Evolutionary conservation across 2,113 vertebrate genomes (phyloP).

Genomic region (Pseudopodoces humilis): DNA sequence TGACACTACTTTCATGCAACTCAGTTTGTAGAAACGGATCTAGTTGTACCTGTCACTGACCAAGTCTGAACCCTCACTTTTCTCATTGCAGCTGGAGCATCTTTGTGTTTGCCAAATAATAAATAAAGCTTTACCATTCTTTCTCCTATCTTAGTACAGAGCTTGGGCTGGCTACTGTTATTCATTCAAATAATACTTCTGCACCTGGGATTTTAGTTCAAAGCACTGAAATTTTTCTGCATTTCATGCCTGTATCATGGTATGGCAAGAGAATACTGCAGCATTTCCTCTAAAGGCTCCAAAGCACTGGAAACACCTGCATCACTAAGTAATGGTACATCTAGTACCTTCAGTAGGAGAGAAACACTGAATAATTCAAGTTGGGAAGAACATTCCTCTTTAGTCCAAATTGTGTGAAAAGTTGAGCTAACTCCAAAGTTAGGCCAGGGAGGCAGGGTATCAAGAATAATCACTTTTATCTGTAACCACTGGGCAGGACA

Average conservation of each 20-base stretch:
- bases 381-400: background rate
- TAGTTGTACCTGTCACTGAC: background rate
- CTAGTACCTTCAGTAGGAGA: background rate
- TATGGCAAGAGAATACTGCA: background rate
- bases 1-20: background rate
- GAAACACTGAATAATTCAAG: background rate
- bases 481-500: background rate
- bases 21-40: background rate
- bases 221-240: background rate
- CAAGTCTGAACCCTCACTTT: background rate
- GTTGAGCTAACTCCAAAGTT: background rate
- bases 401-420: background rate
- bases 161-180: background rate
- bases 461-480: background rate
- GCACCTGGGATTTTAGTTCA: background rate
- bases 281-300: background rate
- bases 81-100: background rate
- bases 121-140: background rate
- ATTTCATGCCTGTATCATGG: background rate
- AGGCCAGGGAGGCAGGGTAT: background rate
- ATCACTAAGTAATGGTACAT: background rate
- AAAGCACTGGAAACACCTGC: background rate
- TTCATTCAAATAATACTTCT: background rate
- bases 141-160: background rate
- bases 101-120: background rate